phyloP scores from a whole-genome alignment of 2,797 vertebrate species.

The Thalassophryne amazonica region DNA sequence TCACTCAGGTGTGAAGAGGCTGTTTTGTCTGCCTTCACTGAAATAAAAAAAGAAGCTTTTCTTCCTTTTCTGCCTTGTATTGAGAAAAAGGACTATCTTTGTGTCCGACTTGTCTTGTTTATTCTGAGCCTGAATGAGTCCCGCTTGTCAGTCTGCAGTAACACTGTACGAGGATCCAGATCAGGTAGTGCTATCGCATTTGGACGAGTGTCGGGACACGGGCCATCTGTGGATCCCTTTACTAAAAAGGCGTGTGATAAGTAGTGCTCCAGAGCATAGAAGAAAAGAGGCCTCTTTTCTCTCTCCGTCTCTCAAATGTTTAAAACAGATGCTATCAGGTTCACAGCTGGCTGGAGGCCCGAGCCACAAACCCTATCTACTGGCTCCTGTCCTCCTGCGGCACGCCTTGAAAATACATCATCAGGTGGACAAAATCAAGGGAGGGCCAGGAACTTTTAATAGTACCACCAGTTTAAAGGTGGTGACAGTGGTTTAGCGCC shows the following conservation, averaged over 20 bases:
- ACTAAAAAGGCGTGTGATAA: slow-evolving; percentile 66
- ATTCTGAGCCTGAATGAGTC: slow-evolving; percentile 36
- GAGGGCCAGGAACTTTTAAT: no score
- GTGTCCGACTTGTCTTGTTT: slow-evolving; percentile 24
- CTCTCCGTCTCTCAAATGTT: slow-evolving; percentile 53
- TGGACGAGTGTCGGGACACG: slow-evolving; percentile 56
- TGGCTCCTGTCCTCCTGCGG: slow-evolving; percentile 48
- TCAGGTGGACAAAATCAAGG: slow-evolving; percentile 24
- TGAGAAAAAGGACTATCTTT: slow-evolving; percentile 7
- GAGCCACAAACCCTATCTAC: slow-evolving; percentile 63
- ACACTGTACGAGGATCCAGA: slow-evolving; percentile 26
- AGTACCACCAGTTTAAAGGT: no score
- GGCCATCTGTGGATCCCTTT: slow-evolving; percentile 63
- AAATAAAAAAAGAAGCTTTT: slow-evolving; percentile 19
- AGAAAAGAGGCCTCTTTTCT: slow-evolving; percentile 47
- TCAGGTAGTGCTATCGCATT: slow-evolving; percentile 49
- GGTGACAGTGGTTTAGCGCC: no score
- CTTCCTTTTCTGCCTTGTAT: slow-evolving; percentile 4
- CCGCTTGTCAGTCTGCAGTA: slow-evolving; percentile 34
- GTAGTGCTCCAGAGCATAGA: slow-evolving; percentile 56
- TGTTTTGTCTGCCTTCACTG: slow-evolving; percentile 71
- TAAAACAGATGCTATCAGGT: slow-evolving; percentile 79
- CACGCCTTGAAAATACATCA: slow-evolving; percentile 67
- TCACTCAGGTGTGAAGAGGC: slow-evolving; percentile 59
- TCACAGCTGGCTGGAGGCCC: slow-evolving; percentile 68